Percentiles rank a stretch among this genome's conserved stretches.
phyloP scores from a whole-genome alignment of 2,113 vertebrate genomes.

The Calyptommatus sinebrachiatus region DNA sequence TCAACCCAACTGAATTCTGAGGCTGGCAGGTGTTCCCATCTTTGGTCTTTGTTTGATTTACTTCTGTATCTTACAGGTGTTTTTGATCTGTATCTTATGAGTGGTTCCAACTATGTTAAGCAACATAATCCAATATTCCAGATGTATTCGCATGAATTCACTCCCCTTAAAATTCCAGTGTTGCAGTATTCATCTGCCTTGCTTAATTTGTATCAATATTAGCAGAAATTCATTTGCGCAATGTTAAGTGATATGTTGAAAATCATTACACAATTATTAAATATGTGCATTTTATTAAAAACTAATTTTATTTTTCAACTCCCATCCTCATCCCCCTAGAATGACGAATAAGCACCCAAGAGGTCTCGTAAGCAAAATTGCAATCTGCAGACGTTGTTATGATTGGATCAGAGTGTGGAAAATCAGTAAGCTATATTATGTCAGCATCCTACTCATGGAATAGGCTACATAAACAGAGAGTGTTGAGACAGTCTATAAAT shows the following conservation, averaged over 20 bases:
- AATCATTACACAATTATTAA: background rate
- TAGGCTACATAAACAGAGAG: conserved; percentile 47
- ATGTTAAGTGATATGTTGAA: conserved; percentile 17
- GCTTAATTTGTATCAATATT: background rate
- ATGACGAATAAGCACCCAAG: conserved; percentile 43
- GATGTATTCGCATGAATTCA: background rate
- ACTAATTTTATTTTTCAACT: conserved; percentile 18
- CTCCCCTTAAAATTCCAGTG: background rate
- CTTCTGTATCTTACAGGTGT: background rate
- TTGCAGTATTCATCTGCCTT: background rate
- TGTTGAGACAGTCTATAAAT: conserved; percentile 44
- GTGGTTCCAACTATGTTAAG: background rate
- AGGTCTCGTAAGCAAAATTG: conserved; percentile 58
- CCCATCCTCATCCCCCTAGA: conserved; percentile 17
- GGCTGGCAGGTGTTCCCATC: too few species aligned
- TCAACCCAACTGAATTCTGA: too few species aligned
- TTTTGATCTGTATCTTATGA: background rate
- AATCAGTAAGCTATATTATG: conserved; percentile 60
- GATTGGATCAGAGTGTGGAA: conserved; percentile 59
- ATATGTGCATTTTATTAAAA: conserved; percentile 47
- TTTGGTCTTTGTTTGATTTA: background rate
- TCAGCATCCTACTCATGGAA: conserved; percentile 50
- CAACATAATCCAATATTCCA: background rate
- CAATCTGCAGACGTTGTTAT: conserved; percentile 57
- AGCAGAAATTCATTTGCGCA: conserved; percentile 8